Base-by-base conservation (phyloP, 64 coral and sea anemone species). In the Porites lutea region DNA sequence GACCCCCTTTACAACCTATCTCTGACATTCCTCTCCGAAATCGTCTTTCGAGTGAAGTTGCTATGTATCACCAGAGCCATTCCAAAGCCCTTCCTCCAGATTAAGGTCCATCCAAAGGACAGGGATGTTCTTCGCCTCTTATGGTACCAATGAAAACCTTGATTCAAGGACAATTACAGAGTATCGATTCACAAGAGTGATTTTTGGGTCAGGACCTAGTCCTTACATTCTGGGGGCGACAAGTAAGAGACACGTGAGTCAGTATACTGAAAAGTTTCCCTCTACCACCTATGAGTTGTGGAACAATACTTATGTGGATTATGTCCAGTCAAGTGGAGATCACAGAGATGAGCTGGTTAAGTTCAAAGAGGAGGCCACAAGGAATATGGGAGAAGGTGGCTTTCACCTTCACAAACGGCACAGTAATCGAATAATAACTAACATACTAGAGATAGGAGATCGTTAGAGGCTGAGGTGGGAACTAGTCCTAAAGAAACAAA, bases 11-110 rank as follows among this genome's bases (percentile, higher is more conserved):
- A 48, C 92, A 93, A 13, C 92, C 77, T 9, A 48, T 93, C 4
- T 88, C 82, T 64, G 92, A 88, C 83, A 93, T 93, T 15, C 52
- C 88, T 23, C 78, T 93, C 0, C 12, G 92, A 18, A 93, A 88
- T 37, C 58, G 77, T 8, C 61, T n/a, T n/a, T n/a, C n/a, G n/a
- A n/a, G n/a, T 86, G 23, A 93, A 55, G 44, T 6, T 12, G 0
- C 22, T 82, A 0, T 93, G 92, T 61, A 49, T 93, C 50, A 78
- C 76, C 1, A 86, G 86, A 2, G 86, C 82, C 65, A 93, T 89
- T 22, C 52, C 88, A 43, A 88, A 93, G 16, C 67, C 92, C 0
- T 93, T 93, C 46, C 64, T 88, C 3, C 91, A 87, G 45, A 79
- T 93, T 48, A 74, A 59, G 44, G 74, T 93, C 11, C 11, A 79